Conservation (phyloP, 2,113 vertebrate genomes). For the Pelecanoides urinatrix region DNA sequence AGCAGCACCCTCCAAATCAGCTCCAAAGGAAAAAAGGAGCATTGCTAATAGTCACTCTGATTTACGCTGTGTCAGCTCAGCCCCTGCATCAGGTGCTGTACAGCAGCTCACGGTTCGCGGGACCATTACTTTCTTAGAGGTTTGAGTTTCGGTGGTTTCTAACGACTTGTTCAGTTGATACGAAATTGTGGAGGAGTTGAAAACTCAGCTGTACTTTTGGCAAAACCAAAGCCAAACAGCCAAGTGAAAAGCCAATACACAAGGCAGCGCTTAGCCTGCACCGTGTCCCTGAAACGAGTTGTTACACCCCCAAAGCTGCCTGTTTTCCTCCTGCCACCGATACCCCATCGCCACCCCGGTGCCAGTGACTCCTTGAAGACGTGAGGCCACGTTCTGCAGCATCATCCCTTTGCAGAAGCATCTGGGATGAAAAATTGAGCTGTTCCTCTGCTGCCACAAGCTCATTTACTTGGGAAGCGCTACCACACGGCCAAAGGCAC, state of each 20-base stretch:
- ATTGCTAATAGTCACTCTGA: rapidly evolving
- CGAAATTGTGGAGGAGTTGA: conserved; percentile 15
- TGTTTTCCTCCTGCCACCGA: background rate
- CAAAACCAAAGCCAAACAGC: background rate
- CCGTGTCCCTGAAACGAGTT: rapidly evolving
- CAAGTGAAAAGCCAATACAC: rapidly evolving
- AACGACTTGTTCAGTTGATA: background rate
- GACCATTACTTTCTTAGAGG: background rate
- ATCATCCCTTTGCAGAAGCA: background rate
- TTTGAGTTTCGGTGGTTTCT: conserved; percentile 36
- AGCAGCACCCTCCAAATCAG: background rate
- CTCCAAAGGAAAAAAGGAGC: background rate
- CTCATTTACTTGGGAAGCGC: background rate
- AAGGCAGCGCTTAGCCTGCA: background rate
- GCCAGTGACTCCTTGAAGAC: background rate
- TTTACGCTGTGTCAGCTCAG: background rate
- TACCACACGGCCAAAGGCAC: background rate
- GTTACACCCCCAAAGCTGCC: rapidly evolving
- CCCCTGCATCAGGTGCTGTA: background rate
- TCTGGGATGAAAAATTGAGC: background rate
- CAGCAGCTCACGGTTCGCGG: background rate
- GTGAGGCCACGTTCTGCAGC: rapidly evolving
- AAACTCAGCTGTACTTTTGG: background rate
- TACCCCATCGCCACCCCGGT: rapidly evolving
- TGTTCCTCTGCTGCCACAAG: background rate